Conservation (phyloP, 2,113 vertebrate genomes). For the Colius striatus region DNA sequence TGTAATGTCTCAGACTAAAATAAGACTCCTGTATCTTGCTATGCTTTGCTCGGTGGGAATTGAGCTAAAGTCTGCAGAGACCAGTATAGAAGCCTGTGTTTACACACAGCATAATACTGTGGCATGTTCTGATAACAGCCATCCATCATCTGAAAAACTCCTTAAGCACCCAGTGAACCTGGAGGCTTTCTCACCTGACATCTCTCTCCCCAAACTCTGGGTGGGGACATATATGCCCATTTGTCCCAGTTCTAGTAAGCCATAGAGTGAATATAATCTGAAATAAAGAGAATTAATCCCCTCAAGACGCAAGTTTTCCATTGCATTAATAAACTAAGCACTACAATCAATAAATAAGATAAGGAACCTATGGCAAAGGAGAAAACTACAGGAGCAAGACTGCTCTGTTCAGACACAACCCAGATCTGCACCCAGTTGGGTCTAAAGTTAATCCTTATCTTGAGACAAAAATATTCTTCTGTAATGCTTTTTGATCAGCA, state of each 20-base stretch:
- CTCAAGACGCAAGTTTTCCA: not conserved
- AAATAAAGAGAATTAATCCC: not conserved
- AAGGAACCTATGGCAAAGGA: not conserved
- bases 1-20: not conserved
- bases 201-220: too few relatives aligned
- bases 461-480: not conserved
- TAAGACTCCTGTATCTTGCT: not conserved
- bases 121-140: not conserved
- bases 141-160: not conserved
- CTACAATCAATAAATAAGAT: not conserved
- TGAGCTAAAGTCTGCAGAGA: not conserved
- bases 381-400: not conserved
- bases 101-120: not conserved
- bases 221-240: not conserved
- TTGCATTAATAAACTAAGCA: not conserved
- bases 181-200: not conserved
- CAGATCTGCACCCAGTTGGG: not conserved
- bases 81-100: not conserved
- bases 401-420: not conserved
- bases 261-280: not conserved
- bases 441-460: not conserved
- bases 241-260: not conserved
- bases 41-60: not conserved
- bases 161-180: rapidly evolving
- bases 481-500: not conserved